phyloP scores from a whole-genome alignment of 2,888 invertebrate genomes.

The Drosophila longiperda region DNA sequence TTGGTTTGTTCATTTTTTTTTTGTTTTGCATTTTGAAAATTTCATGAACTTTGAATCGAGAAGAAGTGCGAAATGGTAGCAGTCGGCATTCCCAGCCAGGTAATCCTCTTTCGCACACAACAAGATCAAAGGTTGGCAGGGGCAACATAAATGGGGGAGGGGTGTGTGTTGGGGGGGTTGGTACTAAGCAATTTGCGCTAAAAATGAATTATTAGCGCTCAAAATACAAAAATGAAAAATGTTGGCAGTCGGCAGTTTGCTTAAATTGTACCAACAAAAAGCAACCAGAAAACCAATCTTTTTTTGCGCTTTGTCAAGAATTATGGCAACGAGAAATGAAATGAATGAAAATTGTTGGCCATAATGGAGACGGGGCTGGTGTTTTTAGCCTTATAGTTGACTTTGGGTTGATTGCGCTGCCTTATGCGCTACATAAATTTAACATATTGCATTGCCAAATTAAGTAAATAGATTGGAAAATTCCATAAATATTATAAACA shows the following conservation, averaged over 20 bases:
- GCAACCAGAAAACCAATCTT: constrained; percentile 32
- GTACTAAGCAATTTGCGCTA: constrained; percentile 67
- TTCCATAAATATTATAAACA: neutral
- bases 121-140: constrained; percentile 45
- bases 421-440: constrained; percentile 22
- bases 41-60: constrained; percentile 65
- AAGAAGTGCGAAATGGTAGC: constrained; percentile 56
- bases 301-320: constrained; percentile 58
- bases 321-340: constrained; percentile 69
- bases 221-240: constrained; percentile 66
- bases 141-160: neutral
- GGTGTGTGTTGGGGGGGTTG: neutral
- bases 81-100: constrained; percentile 34
- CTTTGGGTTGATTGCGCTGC: constrained; percentile 8
- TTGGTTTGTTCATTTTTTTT: constrained; percentile 52
- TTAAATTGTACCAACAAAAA: constrained; percentile 59
- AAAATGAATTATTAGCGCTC: constrained; percentile 81
- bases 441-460: neutral
- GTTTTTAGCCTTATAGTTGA: neutral
- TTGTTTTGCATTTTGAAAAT: constrained; percentile 55
- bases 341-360: constrained; percentile 59
- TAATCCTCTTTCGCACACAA: constrained; percentile 59
- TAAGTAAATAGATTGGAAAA: neutral
- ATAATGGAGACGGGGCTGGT: constrained; percentile 7
- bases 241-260: constrained; percentile 64